phyloP scores from a whole-genome alignment of 2,888 invertebrate species.

The Dynastes grantii region DNA sequence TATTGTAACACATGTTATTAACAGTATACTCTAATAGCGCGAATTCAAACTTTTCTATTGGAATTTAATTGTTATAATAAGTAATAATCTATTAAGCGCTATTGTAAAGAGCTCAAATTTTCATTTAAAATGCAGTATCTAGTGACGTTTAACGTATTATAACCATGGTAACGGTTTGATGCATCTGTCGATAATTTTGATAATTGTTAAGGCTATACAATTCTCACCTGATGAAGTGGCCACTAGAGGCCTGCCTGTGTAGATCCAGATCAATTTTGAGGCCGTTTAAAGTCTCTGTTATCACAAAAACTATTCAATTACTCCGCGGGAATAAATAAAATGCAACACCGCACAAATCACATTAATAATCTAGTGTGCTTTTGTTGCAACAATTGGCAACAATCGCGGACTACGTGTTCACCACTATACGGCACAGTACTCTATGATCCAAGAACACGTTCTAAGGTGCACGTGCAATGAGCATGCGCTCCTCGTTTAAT shows the following conservation, averaged over 20 bases:
- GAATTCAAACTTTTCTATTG: too few relatives aligned
- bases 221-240: slow-evolving; percentile 81
- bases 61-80: too few relatives aligned
- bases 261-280: slow-evolving; percentile 84
- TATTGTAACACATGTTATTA: too few relatives aligned
- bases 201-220: background rate
- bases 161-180: too few relatives aligned
- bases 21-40: too few relatives aligned
- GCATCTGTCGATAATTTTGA: too few relatives aligned
- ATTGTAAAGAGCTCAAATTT: too few relatives aligned
- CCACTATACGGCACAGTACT: slow-evolving; percentile 66
- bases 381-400: slow-evolving; percentile 52
- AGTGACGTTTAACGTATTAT: too few relatives aligned
- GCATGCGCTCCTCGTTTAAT: slow-evolving; percentile 63
- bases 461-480: slow-evolving; percentile 51
- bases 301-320: slow-evolving; percentile 49
- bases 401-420: slow-evolving; percentile 63
- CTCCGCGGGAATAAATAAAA: slow-evolving; percentile 46
- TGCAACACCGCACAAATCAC: slow-evolving; percentile 49
- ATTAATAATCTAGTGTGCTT: slow-evolving; percentile 47
- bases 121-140: too few relatives aligned
- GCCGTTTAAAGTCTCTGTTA: slow-evolving; percentile 70
- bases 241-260: slow-evolving; percentile 82
- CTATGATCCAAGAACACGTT: slow-evolving; percentile 62
- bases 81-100: too few relatives aligned